Base-by-base conservation (phyloP, 2,113 vertebrate species). In the Apaloderma vittatum region DNA sequence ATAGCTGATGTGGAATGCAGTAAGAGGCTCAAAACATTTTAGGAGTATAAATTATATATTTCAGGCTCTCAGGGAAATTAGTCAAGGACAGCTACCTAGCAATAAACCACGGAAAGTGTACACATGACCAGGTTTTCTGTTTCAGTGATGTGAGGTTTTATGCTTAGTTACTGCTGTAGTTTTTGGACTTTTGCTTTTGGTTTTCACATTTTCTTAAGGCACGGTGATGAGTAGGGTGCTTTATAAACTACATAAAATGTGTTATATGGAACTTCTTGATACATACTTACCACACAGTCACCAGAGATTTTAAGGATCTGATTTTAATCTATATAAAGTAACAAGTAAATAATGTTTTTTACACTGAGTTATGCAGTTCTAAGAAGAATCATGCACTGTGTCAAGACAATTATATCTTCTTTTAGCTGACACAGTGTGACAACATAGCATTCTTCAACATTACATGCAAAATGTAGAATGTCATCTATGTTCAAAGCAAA, bases 81-180 rank as follows among this genome's bases (percentile, higher is more conserved):
- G 7, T 17, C 27, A 71, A 71, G 10, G 48, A 20, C 20, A 62
- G 24, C 30, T 72, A 32, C 26, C 6, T 61, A 37, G 24, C 27
- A 82, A 62, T 15, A 40, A 74, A 48, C 22, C 11, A 85, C 59
- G 37, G 9, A 48, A 55, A 86, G 12, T 3, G 1, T 18, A 74
- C 4, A 24, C 9, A 29, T 30, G 16, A 43, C 6, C 26, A 48
- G 3, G 5, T 72, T 19, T 6, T 54, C 24, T 48, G 26, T 0
- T 82, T 79, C 72, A 15, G 27, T 5, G 2, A 8, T 18, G 21
- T 54, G 29, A 3, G 3, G 0, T 20, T 51, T 80, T 82, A 40
- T 75, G 17, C 11, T 34, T 5, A 9, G 3, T 34, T 66, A 45
- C 8, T 54, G 17, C 36, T 30, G 21, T 15, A 29, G 67, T 11